Percentiles rank a stretch among this genome's conserved stretches.
Conservation (phyloP, 1,140 invertebrate genomes). For the Pygmarrhopalites habei region DNA sequence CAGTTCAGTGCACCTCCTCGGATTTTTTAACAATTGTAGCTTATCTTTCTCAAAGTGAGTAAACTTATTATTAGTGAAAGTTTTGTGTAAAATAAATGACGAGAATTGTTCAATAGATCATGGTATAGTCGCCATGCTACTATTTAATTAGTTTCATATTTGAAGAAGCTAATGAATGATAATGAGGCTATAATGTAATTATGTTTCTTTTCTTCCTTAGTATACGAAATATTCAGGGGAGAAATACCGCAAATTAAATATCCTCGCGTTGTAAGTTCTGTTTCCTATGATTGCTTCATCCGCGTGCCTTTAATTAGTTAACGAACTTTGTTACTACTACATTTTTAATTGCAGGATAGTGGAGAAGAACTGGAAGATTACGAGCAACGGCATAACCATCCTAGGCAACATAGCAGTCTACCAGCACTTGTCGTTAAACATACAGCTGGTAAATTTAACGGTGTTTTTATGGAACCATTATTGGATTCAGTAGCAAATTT, state of each 20-base stretch:
- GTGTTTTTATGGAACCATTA: neutral
- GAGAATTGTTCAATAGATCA: too few species aligned
- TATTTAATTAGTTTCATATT: too few species aligned
- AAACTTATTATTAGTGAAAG: too few species aligned
- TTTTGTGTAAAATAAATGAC: too few species aligned
- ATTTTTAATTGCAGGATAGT: constrained; percentile 8
- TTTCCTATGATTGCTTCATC: neutral
- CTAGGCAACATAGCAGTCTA: constrained; percentile 8
- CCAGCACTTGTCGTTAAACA: constrained; percentile 24
- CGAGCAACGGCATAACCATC: constrained; percentile 23
- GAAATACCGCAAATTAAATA: constrained; percentile 75
- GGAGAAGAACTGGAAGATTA: constrained; percentile 24
- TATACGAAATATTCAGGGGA: constrained; percentile 72
- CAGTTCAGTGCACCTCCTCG: constrained; percentile 59
- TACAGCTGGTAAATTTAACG: constrained; percentile 11
- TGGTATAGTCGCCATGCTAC: too few species aligned
- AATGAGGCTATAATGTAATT: too few species aligned
- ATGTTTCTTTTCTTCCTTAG: too few species aligned
- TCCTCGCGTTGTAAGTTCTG: constrained; percentile 60
- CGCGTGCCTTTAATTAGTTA: neutral
- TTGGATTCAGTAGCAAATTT: neutral
- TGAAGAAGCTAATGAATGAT: too few species aligned
- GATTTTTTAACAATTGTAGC: constrained; percentile 70
- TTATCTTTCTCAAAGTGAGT: constrained; percentile 79
- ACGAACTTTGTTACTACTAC: neutral